Evolutionary conservation across 64 coral and sea anemone genomes (phyloP).

Genomic region (Dendronephthya gigantea): DNA sequence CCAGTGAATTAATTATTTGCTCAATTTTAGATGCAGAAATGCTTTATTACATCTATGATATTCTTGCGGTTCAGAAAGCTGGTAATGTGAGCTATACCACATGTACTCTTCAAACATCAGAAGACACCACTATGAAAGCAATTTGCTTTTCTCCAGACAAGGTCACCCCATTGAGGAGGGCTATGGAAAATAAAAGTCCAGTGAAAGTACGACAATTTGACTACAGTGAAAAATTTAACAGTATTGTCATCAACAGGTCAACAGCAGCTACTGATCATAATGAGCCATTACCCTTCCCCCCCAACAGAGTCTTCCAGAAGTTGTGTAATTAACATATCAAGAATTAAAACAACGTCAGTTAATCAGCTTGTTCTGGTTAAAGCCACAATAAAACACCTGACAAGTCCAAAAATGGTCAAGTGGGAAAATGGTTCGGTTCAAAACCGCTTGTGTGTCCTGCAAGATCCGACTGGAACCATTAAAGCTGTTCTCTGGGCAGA

Average conservation of each 20-base stretch:
- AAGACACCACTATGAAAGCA: neutral
- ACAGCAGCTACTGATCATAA: neutral
- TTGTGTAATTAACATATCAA: neutral
- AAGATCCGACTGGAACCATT: constrained; percentile 5
- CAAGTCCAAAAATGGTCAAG: neutral
- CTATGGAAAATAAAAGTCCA: constrained; percentile 30
- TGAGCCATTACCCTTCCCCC: neutral
- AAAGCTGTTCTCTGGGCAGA: neutral
- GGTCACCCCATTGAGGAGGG: neutral
- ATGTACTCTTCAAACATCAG: constrained; percentile 16
- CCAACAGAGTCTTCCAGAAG: neutral
- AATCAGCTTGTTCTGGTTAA: constrained; percentile 8
- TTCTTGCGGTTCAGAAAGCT: constrained; percentile 2
- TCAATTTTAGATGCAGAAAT: neutral
- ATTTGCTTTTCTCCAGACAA: constrained; percentile 34
- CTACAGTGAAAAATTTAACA: constrained; percentile 28
- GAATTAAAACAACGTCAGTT: neutral
- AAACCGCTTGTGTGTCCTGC: neutral
- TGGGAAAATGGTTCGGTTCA: neutral
- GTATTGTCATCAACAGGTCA: constrained; percentile 29
- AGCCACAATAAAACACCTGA: constrained; percentile 17
- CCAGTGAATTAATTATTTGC: no score
- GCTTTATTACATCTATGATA: constrained; percentile 2
- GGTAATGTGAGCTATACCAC: neutral
- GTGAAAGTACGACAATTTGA: constrained; percentile 23